A percentile compares a stretch with the other conserved stretches of the same genome.
These are phyloP conservation scores for Notarius quadriscutis DNA, from an alignment of 2,113 vertebrate genomes.

Conservation along the genomic window DNA sequence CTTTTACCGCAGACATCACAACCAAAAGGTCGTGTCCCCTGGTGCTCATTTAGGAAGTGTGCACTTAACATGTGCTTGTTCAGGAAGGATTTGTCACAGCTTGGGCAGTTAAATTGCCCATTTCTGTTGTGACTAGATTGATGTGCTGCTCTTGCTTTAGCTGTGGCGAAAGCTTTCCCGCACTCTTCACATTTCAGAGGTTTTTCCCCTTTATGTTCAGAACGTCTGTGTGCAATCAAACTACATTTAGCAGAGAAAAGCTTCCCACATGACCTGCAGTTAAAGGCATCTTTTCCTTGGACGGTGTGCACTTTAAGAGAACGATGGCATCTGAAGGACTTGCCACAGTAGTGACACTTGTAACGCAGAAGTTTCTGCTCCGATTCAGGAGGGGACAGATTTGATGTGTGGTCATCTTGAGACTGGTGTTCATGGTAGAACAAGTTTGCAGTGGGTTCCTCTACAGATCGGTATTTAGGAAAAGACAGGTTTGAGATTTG, in stretches of 20 bases:
- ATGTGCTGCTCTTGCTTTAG: not conserved
- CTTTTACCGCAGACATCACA: slow-evolving; percentile 63
- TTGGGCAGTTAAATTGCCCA: not conserved
- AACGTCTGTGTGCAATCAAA: not conserved
- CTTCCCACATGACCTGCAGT: slow-evolving; percentile 3
- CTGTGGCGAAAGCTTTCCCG: not conserved
- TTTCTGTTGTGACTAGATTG: too few species aligned
- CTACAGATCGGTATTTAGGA: not conserved
- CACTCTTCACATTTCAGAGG: not conserved
- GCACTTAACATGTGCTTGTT: not conserved
- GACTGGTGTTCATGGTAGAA: not conserved
- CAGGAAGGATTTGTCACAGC: slow-evolving; percentile 13
- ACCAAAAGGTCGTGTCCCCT: not conserved
- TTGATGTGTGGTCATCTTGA: not conserved
- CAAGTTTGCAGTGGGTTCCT: not conserved
- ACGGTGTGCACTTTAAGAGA: not conserved
- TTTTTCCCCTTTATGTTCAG: slow-evolving; percentile 7
- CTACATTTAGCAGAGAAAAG: slow-evolving; percentile 7
- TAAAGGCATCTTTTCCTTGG: not conserved
- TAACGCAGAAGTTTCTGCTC: not conserved
- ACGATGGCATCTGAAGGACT: not conserved
- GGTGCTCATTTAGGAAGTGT: slow-evolving; percentile 2
- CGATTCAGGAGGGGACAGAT: not conserved
- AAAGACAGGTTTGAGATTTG: not conserved
- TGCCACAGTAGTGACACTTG: not conserved